Evolutionary conservation across 2,888 invertebrate species (phyloP).

Genomic region (Hypselothyrea guttata): DNA sequence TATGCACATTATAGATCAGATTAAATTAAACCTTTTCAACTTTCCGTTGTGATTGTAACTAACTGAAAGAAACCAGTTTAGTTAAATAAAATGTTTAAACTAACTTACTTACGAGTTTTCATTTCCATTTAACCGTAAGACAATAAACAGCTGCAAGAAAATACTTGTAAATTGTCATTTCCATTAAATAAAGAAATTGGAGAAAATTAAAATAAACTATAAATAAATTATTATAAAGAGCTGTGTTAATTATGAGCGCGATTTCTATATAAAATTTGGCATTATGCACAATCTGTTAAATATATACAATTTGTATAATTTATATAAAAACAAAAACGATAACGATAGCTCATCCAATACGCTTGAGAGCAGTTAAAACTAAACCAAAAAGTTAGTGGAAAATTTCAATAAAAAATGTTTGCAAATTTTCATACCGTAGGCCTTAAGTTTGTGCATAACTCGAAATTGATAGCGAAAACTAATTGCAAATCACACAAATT

Average conservation of each 20-base stretch:
- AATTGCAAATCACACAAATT: constrained; percentile 25
- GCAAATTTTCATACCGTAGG: constrained; percentile 67
- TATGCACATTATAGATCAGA: constrained; percentile 43
- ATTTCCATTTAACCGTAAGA: constrained; percentile 49
- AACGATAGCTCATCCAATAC: constrained; percentile 42
- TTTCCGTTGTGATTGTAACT: constrained; percentile 17
- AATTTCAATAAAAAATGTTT: constrained; percentile 36
- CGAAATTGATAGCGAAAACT: constrained; percentile 26
- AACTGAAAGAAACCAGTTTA: constrained; percentile 11
- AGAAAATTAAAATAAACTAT: constrained; percentile 4
- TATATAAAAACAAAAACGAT: constrained; percentile 35
- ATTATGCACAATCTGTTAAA: constrained; percentile 30
- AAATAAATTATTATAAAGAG: constrained; percentile 50
- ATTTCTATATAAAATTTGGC: constrained; percentile 51
- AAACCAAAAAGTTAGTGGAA: constrained; percentile 24
- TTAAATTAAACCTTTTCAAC: constrained; percentile 10
- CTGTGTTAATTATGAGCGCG: constrained; percentile 64
- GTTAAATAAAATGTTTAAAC: constrained; percentile 2
- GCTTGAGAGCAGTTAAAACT: constrained; percentile 32
- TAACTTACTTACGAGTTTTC: background rate
- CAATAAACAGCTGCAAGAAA: constrained; percentile 52
- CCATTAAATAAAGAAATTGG: constrained; percentile 35
- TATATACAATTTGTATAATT: constrained; percentile 18
- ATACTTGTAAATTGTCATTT: constrained; percentile 63
- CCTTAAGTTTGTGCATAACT: constrained; percentile 68